Base-by-base conservation (phyloP, 2,888 invertebrate species). In the Thyatira batis region DNA sequence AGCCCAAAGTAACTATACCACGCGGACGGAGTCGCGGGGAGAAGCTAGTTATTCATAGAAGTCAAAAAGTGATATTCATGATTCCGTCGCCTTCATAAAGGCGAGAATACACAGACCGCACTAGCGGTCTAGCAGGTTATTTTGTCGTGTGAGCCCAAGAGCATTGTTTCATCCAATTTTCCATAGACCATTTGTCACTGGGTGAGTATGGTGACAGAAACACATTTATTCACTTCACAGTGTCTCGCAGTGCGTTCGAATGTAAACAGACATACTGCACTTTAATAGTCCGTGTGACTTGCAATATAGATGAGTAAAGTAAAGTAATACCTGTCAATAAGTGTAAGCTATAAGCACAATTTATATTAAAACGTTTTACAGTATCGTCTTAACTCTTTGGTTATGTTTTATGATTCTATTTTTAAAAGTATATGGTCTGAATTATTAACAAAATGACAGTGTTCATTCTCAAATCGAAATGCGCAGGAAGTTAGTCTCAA, bases 141-240 rank as follows among this genome's bases (percentile, higher is more conserved):
- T 58, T 54, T 56, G 52, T 58, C 27, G 50, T 23, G 46, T 50
- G 46, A 58, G 55, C 55, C 51, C 58, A 54, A 52, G 53, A 60
- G 57, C 57, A 57, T 67, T 65, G 64, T 67, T 62, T 57, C 54
- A 55, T 61, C 56, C 63, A 72, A 73, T 76, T 76, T 71, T 69
- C 65, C 68, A 72, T 69, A 69, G 63, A 69, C 63, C 67, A 78
- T 83, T 78, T 70, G 67, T 78, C 73, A 72, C 51, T 43, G 20
- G 63, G 53, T 55, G 54, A 60, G 59, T 57, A 49, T 58, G 55
- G 50, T 62, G 74, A 74, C 71, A 63, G 65, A 53, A 65, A 70
- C 66, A 73, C 68, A 77, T 80, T 76, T 70, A 69, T 76, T 70
- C 54, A 76, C 70, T 76, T 72, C 65, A 65, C 56, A 49, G 39